Base-by-base conservation (phyloP, 2,113 vertebrate species). In the Dasypus novemcinctus region DNA sequence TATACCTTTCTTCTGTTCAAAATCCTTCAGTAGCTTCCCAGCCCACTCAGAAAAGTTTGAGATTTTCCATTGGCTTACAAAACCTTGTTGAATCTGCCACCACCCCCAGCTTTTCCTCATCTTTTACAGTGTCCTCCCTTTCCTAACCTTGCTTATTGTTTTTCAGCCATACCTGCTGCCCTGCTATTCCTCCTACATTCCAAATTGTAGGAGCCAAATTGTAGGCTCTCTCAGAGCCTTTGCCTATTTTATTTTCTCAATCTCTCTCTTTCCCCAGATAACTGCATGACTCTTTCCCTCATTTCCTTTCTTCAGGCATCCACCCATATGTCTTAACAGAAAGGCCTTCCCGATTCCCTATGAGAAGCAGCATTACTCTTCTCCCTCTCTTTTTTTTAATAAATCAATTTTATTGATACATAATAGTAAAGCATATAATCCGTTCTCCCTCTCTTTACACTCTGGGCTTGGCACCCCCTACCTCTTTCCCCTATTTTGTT, bases 71-170 rank as follows among this genome's bases (percentile, higher is more conserved):
- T 66, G 72, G 64, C 52, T 33, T 68, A 11, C 3, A 72, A 41
- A 68, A 82, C 41, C 11, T 46, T 86, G 3, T 74, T 87, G 91
- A 75, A 52, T n/a, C 27, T 75, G 46, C 20, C 46, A 78, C n/a
- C 17, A 89, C 25, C 46, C 46, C 17, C 1, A n/a, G 2, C 27
- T 17, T 21, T 29, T 52, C 74, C 20, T 74, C 31, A 66, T 78
- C 46, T 75, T 36, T 21, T 57, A 66, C 27, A 41, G 33, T 95
- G 82, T 93, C 74, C 49, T 95, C 64, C 81, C 9, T 52, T 6
- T 90, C 5, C 46, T 41, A 13, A 78, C 25, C 72, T 76, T 54
- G 52, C 57, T 95, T 94, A 64, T 38, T 87, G 66, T 95, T 93
- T 95, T 82, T 25, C 2, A 92, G 72, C 49, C 33, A 49, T 57